These are phyloP conservation scores for Corynorhinus townsendii DNA, from an alignment of 2,113 vertebrate species.

Conservation along the genomic window DNA sequence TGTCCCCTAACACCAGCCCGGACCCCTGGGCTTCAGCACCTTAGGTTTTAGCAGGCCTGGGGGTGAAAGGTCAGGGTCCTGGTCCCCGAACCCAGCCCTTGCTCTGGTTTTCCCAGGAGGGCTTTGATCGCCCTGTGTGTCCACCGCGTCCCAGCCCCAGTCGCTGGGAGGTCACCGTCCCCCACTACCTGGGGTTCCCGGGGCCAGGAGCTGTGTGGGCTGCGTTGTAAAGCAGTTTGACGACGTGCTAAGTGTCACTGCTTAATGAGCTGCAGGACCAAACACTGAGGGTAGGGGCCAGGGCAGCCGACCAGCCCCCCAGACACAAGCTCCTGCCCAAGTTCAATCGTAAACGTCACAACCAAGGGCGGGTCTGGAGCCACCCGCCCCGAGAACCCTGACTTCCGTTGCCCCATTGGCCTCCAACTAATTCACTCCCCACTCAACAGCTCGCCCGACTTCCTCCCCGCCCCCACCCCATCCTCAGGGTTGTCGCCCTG, in stretches of 20 bases:
- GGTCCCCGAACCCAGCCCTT: constrained; percentile 2
- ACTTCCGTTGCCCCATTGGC: constrained; percentile 25
- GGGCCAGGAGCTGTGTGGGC: constrained; percentile 61
- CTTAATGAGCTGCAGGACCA: constrained; percentile 69
- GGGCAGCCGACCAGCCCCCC: background rate
- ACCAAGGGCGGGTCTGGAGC: constrained; percentile 31
- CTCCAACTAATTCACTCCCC: constrained; percentile 23
- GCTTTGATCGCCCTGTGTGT: constrained; percentile 64
- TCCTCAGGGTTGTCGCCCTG: background rate
- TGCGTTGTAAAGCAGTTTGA: constrained; percentile 58
- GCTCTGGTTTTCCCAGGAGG: constrained; percentile 48
- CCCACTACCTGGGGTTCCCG: constrained; percentile 42
- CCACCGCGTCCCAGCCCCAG: background rate
- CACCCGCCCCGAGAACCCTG: background rate
- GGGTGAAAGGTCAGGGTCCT: constrained; percentile 55
- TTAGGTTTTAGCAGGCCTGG: background rate
- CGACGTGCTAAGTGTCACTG: constrained; percentile 72
- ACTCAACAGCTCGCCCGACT: background rate
- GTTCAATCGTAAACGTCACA: constrained; percentile 58
- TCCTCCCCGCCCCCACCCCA: constrained; percentile 3
- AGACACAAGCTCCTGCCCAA: constrained; percentile 56
- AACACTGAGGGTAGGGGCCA: constrained; percentile 45
- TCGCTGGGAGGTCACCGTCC: constrained; percentile 57
- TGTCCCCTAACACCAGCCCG: background rate
- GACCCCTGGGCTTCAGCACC: background rate